Conservation (phyloP, 2,888 invertebrate genomes). For the Cephus pulcher region DNA sequence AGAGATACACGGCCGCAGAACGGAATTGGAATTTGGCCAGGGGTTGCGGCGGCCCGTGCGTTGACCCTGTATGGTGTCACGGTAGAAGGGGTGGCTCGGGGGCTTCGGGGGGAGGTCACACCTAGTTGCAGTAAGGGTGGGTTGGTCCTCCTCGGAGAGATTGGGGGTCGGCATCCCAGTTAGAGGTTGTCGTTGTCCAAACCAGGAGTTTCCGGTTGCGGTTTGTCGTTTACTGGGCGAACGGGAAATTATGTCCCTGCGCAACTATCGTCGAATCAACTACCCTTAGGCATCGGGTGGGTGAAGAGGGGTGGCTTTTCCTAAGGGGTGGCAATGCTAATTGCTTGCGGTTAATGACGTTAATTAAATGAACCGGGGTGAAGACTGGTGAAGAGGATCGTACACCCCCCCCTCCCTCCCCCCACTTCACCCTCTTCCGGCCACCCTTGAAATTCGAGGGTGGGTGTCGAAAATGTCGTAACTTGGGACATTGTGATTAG, state of each 20-base stretch:
- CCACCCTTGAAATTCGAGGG: background rate
- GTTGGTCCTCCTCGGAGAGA: background rate
- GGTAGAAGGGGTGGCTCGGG: background rate
- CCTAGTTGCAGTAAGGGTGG: background rate
- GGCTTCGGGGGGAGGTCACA: background rate
- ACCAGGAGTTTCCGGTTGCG: background rate
- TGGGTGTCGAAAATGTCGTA: background rate
- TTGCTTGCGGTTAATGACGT: background rate
- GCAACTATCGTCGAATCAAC: background rate
- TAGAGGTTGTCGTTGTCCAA: background rate
- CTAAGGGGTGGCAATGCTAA: background rate
- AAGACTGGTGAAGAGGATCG: background rate
- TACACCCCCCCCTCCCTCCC: background rate
- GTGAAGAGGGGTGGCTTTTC: background rate
- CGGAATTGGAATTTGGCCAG: constrained; percentile 3
- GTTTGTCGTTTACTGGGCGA: background rate
- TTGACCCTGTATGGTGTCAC: background rate
- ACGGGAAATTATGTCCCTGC: background rate
- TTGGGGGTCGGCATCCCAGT: background rate
- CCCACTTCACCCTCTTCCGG: no score
- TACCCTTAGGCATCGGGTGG: background rate
- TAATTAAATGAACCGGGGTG: background rate
- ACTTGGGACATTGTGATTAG: background rate
- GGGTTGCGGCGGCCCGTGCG: background rate
- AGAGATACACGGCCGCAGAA: background rate